Evolutionary conservation across 2,888 invertebrate species (phyloP).

Genomic region (Cistogaster globosa): DNA sequence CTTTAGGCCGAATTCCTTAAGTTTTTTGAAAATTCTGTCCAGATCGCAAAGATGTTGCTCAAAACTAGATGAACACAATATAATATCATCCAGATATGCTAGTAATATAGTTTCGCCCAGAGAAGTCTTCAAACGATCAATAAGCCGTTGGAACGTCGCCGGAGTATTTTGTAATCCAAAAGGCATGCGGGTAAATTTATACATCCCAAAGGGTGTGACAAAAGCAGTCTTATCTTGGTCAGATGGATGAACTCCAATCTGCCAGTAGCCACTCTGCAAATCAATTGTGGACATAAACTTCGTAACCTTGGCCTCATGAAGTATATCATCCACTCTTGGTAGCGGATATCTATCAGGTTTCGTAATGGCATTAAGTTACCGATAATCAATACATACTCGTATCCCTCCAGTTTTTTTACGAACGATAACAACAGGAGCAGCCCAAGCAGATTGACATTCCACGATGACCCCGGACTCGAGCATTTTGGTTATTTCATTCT

Average conservation of each 20-base stretch:
- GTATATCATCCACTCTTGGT: neutral
- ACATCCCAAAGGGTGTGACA: neutral
- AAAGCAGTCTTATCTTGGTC: neutral
- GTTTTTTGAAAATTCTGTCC: conserved; percentile 43
- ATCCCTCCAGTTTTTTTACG: conserved; percentile 76
- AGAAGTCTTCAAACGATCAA: neutral
- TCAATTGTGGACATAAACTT: conserved; percentile 11
- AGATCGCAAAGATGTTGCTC: neutral
- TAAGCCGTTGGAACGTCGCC: neutral
- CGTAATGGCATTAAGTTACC: conserved; percentile 45
- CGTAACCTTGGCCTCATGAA: conserved; percentile 14
- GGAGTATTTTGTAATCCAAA: neutral
- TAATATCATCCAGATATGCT: neutral
- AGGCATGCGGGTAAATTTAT: neutral
- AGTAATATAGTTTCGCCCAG: neutral
- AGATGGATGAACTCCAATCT: conserved; percentile 39
- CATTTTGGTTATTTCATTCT: conserved; percentile 78
- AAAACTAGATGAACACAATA: neutral
- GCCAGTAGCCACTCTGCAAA: conserved; percentile 25
- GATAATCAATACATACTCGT: conserved; percentile 30
- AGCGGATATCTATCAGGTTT: conserved; percentile 40
- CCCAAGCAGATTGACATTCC: conserved; percentile 79
- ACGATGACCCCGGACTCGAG: conserved; percentile 76
- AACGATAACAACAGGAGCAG: conserved; percentile 78
- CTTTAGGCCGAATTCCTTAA: conserved; percentile 49